These are phyloP conservation scores for Garra rufa DNA, from an alignment of 2,113 vertebrate species.

Conservation along the genomic window DNA sequence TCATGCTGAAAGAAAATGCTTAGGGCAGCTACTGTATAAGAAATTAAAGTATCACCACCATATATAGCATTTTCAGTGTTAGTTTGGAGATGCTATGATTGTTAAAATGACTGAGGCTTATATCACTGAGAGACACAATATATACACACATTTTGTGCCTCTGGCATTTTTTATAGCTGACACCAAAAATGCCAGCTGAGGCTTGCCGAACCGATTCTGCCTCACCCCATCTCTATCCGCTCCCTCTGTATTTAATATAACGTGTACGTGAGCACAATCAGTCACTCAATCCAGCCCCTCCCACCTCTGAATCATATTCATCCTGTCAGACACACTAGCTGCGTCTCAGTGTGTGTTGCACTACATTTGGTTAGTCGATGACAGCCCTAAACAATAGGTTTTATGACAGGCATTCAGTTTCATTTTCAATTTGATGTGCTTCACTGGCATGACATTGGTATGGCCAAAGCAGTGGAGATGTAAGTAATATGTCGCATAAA, in stretches of 20 bases:
- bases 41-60: not conserved
- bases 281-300: not conserved
- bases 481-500: not conserved
- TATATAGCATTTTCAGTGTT: not conserved
- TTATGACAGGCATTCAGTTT: too few species aligned
- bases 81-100: not conserved
- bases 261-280: not conserved
- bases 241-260: not conserved
- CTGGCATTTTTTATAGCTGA: not conserved
- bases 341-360: not conserved
- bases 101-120: not conserved
- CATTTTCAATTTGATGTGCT: not conserved
- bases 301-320: constrained; percentile 8
- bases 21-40: not conserved
- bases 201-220: not conserved
- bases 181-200: not conserved
- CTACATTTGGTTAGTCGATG: not conserved
- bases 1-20: constrained; percentile 1
- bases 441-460: not conserved
- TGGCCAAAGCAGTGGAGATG: not conserved
- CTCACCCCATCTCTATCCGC: not conserved
- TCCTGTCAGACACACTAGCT: not conserved
- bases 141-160: not conserved
- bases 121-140: not conserved
- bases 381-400: not conserved